Conservation (phyloP, 2,888 invertebrate species). For the Nephrotoma appendiculata region DNA sequence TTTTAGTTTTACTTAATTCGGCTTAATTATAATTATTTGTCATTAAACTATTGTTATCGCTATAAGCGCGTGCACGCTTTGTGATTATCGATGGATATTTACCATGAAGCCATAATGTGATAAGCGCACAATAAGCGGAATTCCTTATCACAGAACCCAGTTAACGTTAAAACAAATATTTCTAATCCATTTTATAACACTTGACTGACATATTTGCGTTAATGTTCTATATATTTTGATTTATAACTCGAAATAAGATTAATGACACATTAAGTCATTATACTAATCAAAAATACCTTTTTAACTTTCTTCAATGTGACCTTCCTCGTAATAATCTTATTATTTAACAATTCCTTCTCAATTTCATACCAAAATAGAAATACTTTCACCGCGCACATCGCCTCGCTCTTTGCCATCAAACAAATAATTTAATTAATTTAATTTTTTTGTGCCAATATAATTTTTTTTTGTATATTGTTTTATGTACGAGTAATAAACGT, state of each 20-base stretch:
- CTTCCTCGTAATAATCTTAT: background rate
- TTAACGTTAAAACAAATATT: background rate
- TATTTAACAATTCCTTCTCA: background rate
- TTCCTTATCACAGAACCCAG: background rate
- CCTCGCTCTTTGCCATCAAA: background rate
- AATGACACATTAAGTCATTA: background rate
- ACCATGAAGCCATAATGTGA: background rate
- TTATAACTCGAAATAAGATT: background rate
- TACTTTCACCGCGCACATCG: background rate
- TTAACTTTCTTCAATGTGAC: background rate
- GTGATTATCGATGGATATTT: background rate
- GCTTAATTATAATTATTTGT: no score
- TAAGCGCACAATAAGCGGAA: background rate
- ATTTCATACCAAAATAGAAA: background rate
- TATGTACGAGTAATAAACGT: background rate
- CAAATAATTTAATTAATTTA: background rate
- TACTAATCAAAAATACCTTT: background rate
- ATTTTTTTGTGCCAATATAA: background rate
- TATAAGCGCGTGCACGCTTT: background rate
- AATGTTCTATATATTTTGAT: background rate
- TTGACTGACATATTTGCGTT: background rate
- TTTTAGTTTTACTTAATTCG: no score
- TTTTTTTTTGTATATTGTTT: background rate
- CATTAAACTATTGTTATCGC: background rate
- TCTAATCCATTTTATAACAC: background rate